These are phyloP conservation scores for Hipparchia sbordonii DNA, from an alignment of 2,888 invertebrate species.

Conservation along the genomic window DNA sequence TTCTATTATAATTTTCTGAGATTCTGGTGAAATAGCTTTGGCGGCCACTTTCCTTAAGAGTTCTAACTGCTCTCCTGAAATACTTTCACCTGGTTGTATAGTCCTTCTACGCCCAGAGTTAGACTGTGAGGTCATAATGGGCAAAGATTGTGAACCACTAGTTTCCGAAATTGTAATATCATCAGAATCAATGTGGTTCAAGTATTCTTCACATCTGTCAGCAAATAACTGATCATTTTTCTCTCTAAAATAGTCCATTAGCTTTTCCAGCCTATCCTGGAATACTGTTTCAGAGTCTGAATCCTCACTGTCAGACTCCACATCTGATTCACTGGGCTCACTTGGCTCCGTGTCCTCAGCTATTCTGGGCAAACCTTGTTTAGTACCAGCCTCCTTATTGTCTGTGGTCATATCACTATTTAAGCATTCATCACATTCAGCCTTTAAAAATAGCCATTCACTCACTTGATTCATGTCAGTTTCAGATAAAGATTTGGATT, in stretches of 20 bases:
- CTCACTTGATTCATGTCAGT: constrained; percentile 88
- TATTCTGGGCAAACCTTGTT: constrained; percentile 76
- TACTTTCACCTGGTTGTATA: constrained; percentile 84
- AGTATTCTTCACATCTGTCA: constrained; percentile 84
- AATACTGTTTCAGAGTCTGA: constrained; percentile 85
- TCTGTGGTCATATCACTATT: constrained; percentile 80
- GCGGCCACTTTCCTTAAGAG: constrained; percentile 84
- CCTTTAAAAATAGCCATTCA: constrained; percentile 92
- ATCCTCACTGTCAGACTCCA: constrained; percentile 83
- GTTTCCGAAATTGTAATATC: constrained; percentile 79
- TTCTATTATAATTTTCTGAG: constrained; percentile 81
- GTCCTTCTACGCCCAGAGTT: constrained; percentile 80
- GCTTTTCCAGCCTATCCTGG: constrained; percentile 87
- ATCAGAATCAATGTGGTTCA: constrained; percentile 79
- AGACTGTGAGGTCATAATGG: constrained; percentile 76
- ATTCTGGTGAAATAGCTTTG: constrained; percentile 79
- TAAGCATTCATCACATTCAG: constrained; percentile 93
- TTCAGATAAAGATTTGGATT: constrained; percentile 87
- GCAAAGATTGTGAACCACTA: constrained; percentile 76
- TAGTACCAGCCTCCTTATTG: constrained; percentile 69
- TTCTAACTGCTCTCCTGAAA: constrained; percentile 83
- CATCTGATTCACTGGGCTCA: constrained; percentile 84
- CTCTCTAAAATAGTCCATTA: constrained; percentile 87
- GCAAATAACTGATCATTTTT: constrained; percentile 87
- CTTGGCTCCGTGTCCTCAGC: constrained; percentile 83